Evolutionary conservation across 1,140 invertebrate genomes (phyloP).

Genomic region (Diplogasteroides magnus): DNA sequence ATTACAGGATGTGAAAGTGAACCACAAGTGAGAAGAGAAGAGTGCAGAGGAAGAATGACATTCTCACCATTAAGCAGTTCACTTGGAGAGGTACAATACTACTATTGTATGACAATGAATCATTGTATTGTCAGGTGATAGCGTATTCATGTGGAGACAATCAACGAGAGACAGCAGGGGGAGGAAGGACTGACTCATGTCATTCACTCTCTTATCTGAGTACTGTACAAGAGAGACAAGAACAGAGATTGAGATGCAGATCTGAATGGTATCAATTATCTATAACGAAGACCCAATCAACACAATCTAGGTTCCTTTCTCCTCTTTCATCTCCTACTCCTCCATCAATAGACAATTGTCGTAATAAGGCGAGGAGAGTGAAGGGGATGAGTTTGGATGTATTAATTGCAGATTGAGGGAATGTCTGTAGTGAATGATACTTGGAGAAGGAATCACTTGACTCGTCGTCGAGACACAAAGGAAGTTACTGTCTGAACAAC

Average conservation of each 20-base stretch:
- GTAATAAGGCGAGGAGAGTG: too few relatives aligned
- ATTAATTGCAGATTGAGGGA: too few relatives aligned
- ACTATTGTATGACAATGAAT: not conserved
- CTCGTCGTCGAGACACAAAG: not conserved
- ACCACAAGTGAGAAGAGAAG: too few relatives aligned
- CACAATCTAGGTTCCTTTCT: not conserved
- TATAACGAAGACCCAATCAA: not conserved
- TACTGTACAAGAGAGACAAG: not conserved
- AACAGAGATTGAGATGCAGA: not conserved
- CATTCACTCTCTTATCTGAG: not conserved
- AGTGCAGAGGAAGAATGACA: too few relatives aligned
- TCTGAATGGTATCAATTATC: not conserved
- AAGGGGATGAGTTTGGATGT: too few relatives aligned
- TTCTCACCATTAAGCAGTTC: not conserved
- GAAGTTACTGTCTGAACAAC: not conserved
- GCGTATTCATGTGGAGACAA: not conserved
- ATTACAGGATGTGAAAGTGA: too few relatives aligned
- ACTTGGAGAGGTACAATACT: not conserved
- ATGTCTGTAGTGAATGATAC: too few relatives aligned
- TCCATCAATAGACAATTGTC: too few relatives aligned
- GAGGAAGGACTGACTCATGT: not conserved
- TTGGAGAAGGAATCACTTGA: too few relatives aligned
- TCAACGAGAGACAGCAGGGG: too few relatives aligned
- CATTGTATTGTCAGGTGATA: not conserved
- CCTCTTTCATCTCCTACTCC: not conserved